A percentile compares a stretch with the other conserved stretches of the same genome.
Conservation (phyloP, 1,140 invertebrate genomes). For the Danaus melanippus region DNA sequence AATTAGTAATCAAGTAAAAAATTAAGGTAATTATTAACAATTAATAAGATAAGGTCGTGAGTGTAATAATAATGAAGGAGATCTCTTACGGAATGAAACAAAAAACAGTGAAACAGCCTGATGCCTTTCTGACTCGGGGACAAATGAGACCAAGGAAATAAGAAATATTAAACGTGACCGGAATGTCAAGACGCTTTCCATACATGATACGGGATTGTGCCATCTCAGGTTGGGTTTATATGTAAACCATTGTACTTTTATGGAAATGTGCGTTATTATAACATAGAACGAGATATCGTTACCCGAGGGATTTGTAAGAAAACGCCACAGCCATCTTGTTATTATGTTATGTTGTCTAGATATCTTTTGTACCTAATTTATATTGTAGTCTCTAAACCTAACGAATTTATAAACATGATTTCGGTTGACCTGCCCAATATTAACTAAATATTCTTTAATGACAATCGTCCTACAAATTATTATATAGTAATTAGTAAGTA, state of each 20-base stretch:
- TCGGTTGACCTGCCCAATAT: too few relatives aligned
- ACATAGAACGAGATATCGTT: constrained; percentile 39
- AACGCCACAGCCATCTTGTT: constrained; percentile 25
- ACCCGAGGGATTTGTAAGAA: constrained; percentile 37
- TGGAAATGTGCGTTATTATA: constrained; percentile 57
- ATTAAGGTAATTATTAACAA: background rate
- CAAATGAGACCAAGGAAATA: constrained; percentile 69
- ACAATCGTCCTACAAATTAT: too few relatives aligned
- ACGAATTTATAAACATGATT: background rate
- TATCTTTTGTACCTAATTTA: background rate
- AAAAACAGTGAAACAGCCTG: constrained; percentile 53
- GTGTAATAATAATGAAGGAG: constrained; percentile 15
- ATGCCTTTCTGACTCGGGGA: constrained; percentile 58
- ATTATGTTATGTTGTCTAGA: constrained; percentile 15
- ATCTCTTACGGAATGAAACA: constrained; percentile 29
- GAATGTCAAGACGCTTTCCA: constrained; percentile 58
- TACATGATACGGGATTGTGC: constrained; percentile 47
- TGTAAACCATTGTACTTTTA: constrained; percentile 60
- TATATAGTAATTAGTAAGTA: too few relatives aligned
- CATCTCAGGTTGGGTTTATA: constrained; percentile 46
- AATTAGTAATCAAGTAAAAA: too few relatives aligned
- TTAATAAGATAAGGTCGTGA: constrained; percentile 11
- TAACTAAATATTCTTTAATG: too few relatives aligned
- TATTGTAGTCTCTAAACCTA: background rate
- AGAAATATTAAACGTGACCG: constrained; percentile 70